A percentile compares a stretch with the other conserved stretches of the same genome.
Conservation (phyloP, 2,113 vertebrate species). For the Physeter macrocephalus region DNA sequence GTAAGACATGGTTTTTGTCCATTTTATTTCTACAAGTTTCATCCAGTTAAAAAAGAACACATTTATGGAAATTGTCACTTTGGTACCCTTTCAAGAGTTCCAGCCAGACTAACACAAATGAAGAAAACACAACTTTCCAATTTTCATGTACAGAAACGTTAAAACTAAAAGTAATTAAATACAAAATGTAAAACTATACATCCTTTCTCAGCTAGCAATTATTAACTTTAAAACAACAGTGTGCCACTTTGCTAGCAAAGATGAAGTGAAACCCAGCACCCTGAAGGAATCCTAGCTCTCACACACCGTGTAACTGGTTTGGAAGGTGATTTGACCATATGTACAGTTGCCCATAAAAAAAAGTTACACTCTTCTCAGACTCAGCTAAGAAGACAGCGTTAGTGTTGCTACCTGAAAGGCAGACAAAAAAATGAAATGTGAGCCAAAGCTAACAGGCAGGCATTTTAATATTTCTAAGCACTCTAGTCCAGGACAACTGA, state of each 20-base stretch:
- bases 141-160: background rate
- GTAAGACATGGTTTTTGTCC: background rate
- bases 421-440: background rate
- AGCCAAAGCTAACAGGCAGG: background rate
- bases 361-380: background rate
- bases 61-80: background rate
- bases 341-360: background rate
- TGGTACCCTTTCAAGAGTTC: background rate
- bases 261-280: background rate
- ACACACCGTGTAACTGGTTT: rapidly evolving
- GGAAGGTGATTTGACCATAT: background rate
- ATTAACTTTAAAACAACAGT: background rate
- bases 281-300: background rate
- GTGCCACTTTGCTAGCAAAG: background rate
- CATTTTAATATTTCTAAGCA: background rate
- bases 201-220: background rate
- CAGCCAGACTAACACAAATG: background rate
- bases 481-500: background rate
- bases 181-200: background rate
- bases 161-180: background rate
- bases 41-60: background rate
- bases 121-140: background rate
- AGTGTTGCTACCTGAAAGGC: background rate
- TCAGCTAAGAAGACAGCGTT: background rate
- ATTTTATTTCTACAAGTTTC: background rate